Base-by-base conservation (phyloP, 2,888 invertebrate genomes). In the Lagria hirta region DNA sequence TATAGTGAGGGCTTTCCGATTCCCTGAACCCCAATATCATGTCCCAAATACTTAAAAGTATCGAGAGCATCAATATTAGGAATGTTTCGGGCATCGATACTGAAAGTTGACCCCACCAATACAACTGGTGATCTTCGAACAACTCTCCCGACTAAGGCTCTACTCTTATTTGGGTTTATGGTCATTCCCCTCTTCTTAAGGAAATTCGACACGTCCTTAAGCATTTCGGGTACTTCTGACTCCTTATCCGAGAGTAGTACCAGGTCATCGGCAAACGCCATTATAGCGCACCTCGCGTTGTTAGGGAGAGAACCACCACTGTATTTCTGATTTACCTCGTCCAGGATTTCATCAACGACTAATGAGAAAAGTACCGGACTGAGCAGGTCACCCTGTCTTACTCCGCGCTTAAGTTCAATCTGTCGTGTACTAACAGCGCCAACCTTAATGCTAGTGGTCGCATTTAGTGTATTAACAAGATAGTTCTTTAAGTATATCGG, bases 341-440 rank as follows among this genome's bases (percentile, higher is more conserved):
- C 20, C n/a, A 56, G 32, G 1, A 56, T 36, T 20, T 55, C 54
- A 23, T 43, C 43, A 21, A 43, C 10, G 6, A 36, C 43, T 2
- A 43, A 6, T n/a, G 34, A 28, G 18, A 43, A 43, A 8, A 43
- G 35, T 7, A 43, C 1, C 2, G 52, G 51, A 2, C 65, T 65
- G 7, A 70, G 43, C 1, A 67, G 68, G 43, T 68, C 67, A 1
- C 69, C 70, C 49, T 70, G 71, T 6, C 64, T 57, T 2, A 70
- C 70, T 1, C 70, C 69, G 14, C 65, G 57, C 0, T 15, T 17
- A 15, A 61, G 49, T 4, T 10, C 20, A 3, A 62, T 48, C 1
- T 37, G 27, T 16, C 44, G 15, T 2, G 36, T 43, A 4, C 7
- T 6, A 2, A 2, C 42, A 3, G 11, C 2, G 8, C 45, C 49